Conservation (phyloP, 2,113 vertebrate genomes). For the Morone saxatilis region DNA sequence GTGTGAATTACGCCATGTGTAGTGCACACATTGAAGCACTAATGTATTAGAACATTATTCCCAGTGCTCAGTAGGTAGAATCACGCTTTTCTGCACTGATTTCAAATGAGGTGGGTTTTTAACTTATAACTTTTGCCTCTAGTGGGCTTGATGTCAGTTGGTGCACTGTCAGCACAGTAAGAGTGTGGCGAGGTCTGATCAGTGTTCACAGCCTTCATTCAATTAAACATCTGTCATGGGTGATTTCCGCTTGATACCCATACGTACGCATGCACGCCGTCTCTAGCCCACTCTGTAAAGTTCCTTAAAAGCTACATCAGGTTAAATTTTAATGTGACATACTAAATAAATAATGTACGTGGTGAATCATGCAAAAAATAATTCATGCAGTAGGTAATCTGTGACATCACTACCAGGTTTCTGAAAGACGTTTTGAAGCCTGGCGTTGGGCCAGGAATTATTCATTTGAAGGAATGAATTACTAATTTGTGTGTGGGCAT, state of each 20-base stretch:
- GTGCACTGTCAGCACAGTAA: slow-evolving; percentile 13
- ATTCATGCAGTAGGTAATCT: slow-evolving; percentile 4
- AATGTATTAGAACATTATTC: slow-evolving; percentile 8
- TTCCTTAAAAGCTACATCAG: background rate
- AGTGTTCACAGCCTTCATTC: slow-evolving; percentile 11
- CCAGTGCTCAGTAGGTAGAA: slow-evolving; percentile 8
- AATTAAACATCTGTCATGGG: slow-evolving; percentile 37
- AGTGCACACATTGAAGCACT: slow-evolving; percentile 12
- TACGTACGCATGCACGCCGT: background rate
- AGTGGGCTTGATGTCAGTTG: slow-evolving; percentile 12
- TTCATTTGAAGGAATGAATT: slow-evolving; percentile 12
- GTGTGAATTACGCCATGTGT: slow-evolving; percentile 27
- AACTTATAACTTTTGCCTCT: slow-evolving; percentile 26
- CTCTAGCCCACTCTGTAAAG: background rate
- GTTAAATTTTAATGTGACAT: slow-evolving; percentile 1
- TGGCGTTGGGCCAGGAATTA: slow-evolving; percentile 7
- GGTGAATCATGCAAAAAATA: slow-evolving; percentile 2
- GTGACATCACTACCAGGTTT: background rate
- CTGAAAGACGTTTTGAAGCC: background rate
- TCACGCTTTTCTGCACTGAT: slow-evolving; percentile 10
- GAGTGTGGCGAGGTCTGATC: slow-evolving; percentile 13
- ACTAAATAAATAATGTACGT: background rate
- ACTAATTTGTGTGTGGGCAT: background rate
- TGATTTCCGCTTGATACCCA: slow-evolving; percentile 1
- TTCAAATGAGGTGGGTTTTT: slow-evolving; percentile 30